Conservation (phyloP, 2,797 vertebrate genomes). For the Sebastolobus altivelis region DNA sequence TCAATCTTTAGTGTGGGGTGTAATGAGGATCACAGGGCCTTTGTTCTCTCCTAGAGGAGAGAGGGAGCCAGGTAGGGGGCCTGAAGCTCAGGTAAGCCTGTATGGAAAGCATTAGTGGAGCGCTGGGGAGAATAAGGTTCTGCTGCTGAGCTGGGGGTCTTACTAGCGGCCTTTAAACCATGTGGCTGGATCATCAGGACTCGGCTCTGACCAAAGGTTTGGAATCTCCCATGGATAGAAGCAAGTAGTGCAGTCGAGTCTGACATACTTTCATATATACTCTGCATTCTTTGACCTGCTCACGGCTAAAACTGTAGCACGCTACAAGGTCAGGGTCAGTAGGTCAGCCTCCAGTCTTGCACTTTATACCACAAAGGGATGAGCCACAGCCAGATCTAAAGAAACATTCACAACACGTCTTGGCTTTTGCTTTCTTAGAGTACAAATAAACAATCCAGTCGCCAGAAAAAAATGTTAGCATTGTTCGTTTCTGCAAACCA, state of each 20-base stretch:
- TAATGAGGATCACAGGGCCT: constrained; percentile 77
- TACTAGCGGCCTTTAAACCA: constrained; percentile 38
- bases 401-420: not conserved
- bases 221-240: constrained; percentile 39
- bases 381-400: constrained; percentile 8
- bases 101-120: constrained; percentile 66
- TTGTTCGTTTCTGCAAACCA: too few relatives aligned
- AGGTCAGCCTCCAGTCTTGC: not conserved
- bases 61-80: constrained; percentile 62
- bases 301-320: not conserved
- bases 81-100: constrained; percentile 65
- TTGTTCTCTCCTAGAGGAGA: constrained; percentile 75
- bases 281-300: not conserved
- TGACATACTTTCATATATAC: not conserved
- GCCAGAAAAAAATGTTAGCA: too few relatives aligned
- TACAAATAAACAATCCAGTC: not conserved
- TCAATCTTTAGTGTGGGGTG: constrained; percentile 76
- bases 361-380: not conserved
- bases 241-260: constrained; percentile 1
- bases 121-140: constrained; percentile 25
- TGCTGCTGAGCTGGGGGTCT: constrained; percentile 38
- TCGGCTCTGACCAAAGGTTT: constrained; percentile 20
- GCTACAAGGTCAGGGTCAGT: not conserved
- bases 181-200: constrained; percentile 34
- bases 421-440: not conserved